Conservation (phyloP, 2,888 invertebrate species). For the Osmoderma eremita region DNA sequence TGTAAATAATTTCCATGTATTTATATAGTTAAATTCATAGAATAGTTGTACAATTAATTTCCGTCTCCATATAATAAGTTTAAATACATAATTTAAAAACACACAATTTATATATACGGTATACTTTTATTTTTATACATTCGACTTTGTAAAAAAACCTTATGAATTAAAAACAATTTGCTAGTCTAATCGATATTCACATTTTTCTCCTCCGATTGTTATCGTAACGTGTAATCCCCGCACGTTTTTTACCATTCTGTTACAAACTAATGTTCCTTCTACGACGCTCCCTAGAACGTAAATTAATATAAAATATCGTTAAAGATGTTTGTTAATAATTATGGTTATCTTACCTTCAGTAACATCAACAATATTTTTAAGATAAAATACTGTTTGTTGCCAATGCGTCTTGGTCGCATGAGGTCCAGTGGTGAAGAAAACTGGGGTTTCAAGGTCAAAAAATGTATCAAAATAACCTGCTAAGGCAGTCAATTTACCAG, state of each 20-base stretch:
- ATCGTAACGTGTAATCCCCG: constrained; percentile 79
- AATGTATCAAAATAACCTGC: constrained; percentile 93
- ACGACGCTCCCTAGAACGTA: constrained; percentile 67
- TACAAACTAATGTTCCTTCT: constrained; percentile 79
- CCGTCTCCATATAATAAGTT: constrained; percentile 33
- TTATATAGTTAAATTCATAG: constrained; percentile 47
- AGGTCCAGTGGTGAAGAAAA: constrained; percentile 84
- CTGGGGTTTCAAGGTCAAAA: constrained; percentile 76
- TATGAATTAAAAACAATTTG: constrained; percentile 49
- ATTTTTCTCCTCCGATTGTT: constrained; percentile 69
- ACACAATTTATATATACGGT: constrained; percentile 31
- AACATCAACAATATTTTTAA: constrained; percentile 77
- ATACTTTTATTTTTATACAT: constrained; percentile 42
- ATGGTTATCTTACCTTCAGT: constrained; percentile 68
- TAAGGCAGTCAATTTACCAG: constrained; percentile 80
- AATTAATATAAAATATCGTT: constrained; percentile 25
- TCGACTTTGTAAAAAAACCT: constrained; percentile 48
- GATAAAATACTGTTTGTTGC: constrained; percentile 92
- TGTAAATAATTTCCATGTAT: constrained; percentile 40
- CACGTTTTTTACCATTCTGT: constrained; percentile 77
- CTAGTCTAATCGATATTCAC: constrained; percentile 74
- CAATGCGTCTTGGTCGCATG: constrained; percentile 83
- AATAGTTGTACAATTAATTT: constrained; percentile 44
- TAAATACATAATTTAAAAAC: constrained; percentile 27
- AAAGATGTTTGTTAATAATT: not conserved